phyloP scores from a whole-genome alignment of 2,888 invertebrate genomes.

The Tipula unca region DNA sequence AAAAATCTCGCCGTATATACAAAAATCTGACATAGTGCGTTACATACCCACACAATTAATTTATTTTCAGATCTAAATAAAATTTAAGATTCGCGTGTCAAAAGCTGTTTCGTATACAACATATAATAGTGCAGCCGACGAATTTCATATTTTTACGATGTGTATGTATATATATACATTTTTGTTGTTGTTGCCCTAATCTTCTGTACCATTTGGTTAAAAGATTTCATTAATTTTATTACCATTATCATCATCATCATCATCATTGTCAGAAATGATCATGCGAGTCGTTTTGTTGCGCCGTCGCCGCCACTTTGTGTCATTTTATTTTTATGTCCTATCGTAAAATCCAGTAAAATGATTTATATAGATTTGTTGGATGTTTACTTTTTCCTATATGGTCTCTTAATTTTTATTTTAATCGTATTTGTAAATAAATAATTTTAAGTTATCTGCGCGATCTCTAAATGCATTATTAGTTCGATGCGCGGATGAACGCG shows the following conservation, averaged over 20 bases:
- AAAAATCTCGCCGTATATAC: background rate
- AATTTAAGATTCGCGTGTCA: background rate
- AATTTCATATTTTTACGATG: constrained; percentile 14
- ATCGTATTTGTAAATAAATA: background rate
- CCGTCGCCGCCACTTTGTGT: background rate
- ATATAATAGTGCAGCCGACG: background rate
- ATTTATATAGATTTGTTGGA: background rate
- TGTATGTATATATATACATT: too few species aligned
- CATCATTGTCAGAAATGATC: background rate
- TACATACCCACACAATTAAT: background rate
- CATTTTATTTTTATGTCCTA: background rate
- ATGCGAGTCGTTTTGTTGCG: background rate
- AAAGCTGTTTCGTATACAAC: background rate
- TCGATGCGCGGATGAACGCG: background rate
- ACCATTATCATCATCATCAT: background rate
- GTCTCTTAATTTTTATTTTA: background rate
- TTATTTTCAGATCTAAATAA: background rate
- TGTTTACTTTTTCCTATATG: background rate
- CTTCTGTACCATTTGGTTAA: background rate
- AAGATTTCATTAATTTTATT: constrained; percentile 8
- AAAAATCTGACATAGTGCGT: background rate
- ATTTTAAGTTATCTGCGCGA: background rate
- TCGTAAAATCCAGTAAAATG: background rate
- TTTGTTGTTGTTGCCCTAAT: background rate
- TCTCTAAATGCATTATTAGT: background rate